A percentile compares a stretch with the other conserved stretches of the same genome.
phyloP scores from a whole-genome alignment of 2,113 vertebrate genomes.

The Platichthys flesus region DNA sequence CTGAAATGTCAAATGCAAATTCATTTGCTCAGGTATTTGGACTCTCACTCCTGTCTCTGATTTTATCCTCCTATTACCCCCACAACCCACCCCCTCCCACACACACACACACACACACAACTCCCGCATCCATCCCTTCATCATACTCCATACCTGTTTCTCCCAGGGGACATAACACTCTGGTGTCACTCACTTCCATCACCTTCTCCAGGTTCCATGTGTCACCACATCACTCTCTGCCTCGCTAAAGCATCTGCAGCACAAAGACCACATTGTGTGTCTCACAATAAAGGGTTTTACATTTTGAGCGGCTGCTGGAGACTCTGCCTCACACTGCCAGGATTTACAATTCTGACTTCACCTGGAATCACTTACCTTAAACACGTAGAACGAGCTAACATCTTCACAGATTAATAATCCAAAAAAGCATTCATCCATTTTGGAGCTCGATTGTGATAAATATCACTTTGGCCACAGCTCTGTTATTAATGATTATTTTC shows the following conservation, averaged over 20 bases:
- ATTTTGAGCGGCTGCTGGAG: slow-evolving; percentile 34
- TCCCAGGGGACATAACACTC: slow-evolving; percentile 45
- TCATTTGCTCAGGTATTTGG: slow-evolving; percentile 44
- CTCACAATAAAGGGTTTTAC: slow-evolving; percentile 46
- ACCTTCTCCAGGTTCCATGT: slow-evolving; percentile 13
- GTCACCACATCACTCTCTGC: slow-evolving; percentile 28
- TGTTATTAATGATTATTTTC: neutral
- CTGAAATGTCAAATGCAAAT: slow-evolving; percentile 76
- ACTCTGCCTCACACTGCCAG: neutral
- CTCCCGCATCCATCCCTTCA: slow-evolving; percentile 20
- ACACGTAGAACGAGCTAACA: neutral
- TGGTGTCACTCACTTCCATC: slow-evolving; percentile 60
- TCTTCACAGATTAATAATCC: neutral
- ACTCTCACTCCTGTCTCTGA: slow-evolving; percentile 16
- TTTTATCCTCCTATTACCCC: slow-evolving; percentile 49
- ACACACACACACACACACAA: too few species aligned
- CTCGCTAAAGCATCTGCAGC: slow-evolving; percentile 32
- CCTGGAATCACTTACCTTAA: neutral
- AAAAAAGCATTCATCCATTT: neutral
- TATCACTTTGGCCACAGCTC: too few species aligned
- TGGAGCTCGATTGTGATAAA: neutral
- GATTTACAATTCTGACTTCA: neutral
- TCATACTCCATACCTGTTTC: slow-evolving; percentile 32
- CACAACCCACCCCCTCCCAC: neutral
- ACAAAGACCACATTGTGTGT: slow-evolving; percentile 61